Conservation (phyloP, 2,888 invertebrate genomes). For the Drepanosiphum platanoidis region DNA sequence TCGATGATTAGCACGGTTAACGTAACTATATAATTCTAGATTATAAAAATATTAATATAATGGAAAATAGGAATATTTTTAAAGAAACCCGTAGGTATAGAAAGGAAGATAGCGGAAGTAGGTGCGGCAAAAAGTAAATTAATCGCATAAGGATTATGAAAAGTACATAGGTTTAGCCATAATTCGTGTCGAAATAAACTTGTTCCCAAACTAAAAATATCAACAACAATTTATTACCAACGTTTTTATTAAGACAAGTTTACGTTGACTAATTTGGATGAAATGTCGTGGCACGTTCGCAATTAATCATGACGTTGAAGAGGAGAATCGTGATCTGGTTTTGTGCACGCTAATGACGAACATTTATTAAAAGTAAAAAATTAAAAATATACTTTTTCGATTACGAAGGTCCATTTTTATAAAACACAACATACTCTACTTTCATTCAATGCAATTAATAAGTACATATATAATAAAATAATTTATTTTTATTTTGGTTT, state of each 20-base stretch:
- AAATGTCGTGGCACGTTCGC: conserved; percentile 26
- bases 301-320: conserved; percentile 12
- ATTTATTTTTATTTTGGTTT: neutral
- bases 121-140: neutral
- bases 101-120: neutral
- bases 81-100: neutral
- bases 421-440: too few relatives aligned
- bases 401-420: conserved; percentile 18
- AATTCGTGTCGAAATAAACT: neutral
- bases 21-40: neutral
- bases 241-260: conserved; percentile 26
- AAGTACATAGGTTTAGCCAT: neutral
- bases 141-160: too few relatives aligned
- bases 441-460: too few relatives aligned
- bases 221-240: conserved; percentile 17
- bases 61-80: neutral
- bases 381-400: neutral
- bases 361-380: conserved; percentile 10
- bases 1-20: neutral
- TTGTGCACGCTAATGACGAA: conserved; percentile 8
- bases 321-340: conserved; percentile 27
- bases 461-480: too few relatives aligned
- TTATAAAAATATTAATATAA: neutral
- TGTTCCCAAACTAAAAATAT: conserved; percentile 1
- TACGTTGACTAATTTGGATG: conserved; percentile 9